Evolutionary conservation across 2,113 vertebrate genomes (phyloP).

Genomic region (Mesembrinibis cayennensis): DNA sequence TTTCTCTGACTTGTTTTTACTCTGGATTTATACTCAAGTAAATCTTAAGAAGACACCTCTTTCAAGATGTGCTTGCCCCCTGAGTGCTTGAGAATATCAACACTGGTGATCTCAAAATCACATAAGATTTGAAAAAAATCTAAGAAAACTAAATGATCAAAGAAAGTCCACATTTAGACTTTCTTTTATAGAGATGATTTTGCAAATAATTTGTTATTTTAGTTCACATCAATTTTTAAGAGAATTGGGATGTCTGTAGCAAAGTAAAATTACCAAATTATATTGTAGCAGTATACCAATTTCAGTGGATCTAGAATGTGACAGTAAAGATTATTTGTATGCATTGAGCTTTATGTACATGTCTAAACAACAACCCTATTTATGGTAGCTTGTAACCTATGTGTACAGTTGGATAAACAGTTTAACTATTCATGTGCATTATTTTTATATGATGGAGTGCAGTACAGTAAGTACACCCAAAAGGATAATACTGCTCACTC

Average conservation of each 20-base stretch:
- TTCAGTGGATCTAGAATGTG: background rate
- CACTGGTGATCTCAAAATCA: background rate
- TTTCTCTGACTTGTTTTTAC: background rate
- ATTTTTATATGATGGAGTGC: conserved; percentile 59
- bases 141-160: background rate
- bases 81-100: background rate
- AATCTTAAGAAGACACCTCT: background rate
- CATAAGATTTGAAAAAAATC: background rate
- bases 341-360: background rate
- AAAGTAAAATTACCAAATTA: background rate
- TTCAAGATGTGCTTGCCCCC: background rate
- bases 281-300: background rate
- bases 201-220: background rate
- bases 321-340: conserved; percentile 23
- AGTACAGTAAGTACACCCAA: conserved; percentile 52
- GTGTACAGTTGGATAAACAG: conserved; percentile 57
- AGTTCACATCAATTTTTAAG: background rate
- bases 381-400: conserved; percentile 42
- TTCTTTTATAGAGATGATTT: background rate
- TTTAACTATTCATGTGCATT: conserved; percentile 68
- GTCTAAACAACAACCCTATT: conserved; percentile 30
- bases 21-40: background rate
- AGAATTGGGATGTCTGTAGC: background rate
- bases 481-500: conserved; percentile 62
- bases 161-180: background rate